Percentiles rank a stretch among this genome's conserved stretches.
Conservation (phyloP, 2,797 vertebrate genomes). For the Eulemur mongoz region DNA sequence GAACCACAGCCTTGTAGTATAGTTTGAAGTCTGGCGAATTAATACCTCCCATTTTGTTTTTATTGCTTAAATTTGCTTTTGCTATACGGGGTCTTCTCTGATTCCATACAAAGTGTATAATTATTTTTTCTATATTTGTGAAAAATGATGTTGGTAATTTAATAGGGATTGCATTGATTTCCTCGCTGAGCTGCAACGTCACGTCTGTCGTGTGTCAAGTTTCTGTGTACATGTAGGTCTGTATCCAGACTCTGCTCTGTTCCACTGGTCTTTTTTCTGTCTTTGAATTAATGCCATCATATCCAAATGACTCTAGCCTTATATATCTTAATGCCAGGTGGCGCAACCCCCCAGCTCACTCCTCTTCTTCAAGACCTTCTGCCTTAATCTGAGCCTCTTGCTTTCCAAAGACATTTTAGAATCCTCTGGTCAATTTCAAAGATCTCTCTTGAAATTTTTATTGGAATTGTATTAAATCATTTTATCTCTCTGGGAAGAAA, state of each 20-base stretch:
- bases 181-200: background rate
- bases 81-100: no score
- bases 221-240: background rate
- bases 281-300: background rate
- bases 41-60: no score
- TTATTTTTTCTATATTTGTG: no score
- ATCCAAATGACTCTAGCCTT: background rate
- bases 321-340: no score
- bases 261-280: background rate
- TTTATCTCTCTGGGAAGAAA: background rate
- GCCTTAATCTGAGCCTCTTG: no score
- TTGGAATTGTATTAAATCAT: background rate
- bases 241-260: no score
- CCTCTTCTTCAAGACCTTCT: background rate
- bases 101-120: no score
- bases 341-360: background rate
- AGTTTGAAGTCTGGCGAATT: no score
- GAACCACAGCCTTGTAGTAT: no score
- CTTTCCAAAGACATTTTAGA: background rate
- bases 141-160: no score
- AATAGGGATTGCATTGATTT: no score
- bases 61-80: no score
- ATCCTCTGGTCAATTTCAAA: background rate
- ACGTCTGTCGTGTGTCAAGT: accelerated
- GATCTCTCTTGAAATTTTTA: background rate